Percentiles rank a stretch among this genome's conserved stretches.
Evolutionary conservation across 1,140 invertebrate species (phyloP).

Genomic region (Oncopodura yosiiana): DNA sequence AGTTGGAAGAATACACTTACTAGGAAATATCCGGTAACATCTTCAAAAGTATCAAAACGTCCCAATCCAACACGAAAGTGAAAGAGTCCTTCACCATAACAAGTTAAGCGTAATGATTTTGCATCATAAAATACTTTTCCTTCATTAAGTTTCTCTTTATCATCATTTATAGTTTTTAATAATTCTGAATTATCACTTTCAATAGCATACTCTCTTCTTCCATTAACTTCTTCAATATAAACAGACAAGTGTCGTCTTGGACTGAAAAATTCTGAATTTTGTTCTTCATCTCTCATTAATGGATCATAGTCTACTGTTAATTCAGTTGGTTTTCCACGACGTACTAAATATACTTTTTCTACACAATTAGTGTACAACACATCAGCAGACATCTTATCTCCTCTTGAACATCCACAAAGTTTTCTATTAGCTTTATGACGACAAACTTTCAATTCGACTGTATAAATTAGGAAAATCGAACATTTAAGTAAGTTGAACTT

Average conservation of each 20-base stretch:
- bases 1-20: background rate
- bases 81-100: conserved; percentile 18
- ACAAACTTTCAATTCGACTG: background rate
- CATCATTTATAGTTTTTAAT: conserved; percentile 4
- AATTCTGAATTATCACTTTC: background rate
- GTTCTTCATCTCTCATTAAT: background rate
- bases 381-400: background rate
- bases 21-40: conserved; percentile 18
- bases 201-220: conserved; percentile 8
- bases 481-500: no score
- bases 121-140: conserved; percentile 1
- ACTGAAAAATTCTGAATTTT: conserved; percentile 1
- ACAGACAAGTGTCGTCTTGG: conserved; percentile 3
- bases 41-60: conserved; percentile 13
- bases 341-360: conserved; percentile 1
- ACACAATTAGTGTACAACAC: conserved; percentile 5
- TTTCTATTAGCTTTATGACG: background rate
- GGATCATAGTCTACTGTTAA: conserved; percentile 6
- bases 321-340: background rate
- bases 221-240: conserved; percentile 13
- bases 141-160: background rate
- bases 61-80: conserved; percentile 17
- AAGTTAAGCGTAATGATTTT: background rate
- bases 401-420: background rate
- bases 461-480: no score